These are phyloP conservation scores for Austrofundulus limnaeus DNA, from an alignment of 2,113 vertebrate genomes.

Conservation along the genomic window DNA sequence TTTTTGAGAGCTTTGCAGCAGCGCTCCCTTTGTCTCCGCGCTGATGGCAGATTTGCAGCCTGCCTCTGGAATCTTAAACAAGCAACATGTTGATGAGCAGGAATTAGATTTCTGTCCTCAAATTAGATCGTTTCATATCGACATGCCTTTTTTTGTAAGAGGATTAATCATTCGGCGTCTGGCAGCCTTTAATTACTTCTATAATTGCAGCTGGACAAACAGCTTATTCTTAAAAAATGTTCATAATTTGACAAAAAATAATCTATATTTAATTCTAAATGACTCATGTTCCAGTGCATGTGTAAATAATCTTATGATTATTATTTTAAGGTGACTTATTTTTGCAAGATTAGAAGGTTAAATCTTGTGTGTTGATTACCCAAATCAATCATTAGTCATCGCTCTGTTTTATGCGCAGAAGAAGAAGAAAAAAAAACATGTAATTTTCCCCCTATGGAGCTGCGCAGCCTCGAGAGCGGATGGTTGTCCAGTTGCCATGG, in stretches of 20 bases:
- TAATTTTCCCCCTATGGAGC: slow-evolving; percentile 51
- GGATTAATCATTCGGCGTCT: neutral
- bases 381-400: slow-evolving; percentile 15
- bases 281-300: neutral
- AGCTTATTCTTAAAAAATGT: neutral
- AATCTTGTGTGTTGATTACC: slow-evolving; percentile 9
- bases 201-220: neutral
- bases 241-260: neutral
- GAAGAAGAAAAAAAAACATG: slow-evolving; percentile 22
- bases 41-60: slow-evolving; percentile 29
- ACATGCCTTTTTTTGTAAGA: neutral
- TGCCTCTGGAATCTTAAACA: neutral
- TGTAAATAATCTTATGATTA: neutral
- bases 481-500: slow-evolving; percentile 87
- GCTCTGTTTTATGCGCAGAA: slow-evolving; percentile 51
- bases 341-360: neutral
- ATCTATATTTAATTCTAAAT: slow-evolving; percentile 4
- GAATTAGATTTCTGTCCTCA: neutral
- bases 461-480: slow-evolving; percentile 74
- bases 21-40: slow-evolving; percentile 64
- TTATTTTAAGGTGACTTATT: neutral
- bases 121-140: neutral
- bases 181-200: neutral
- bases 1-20: slow-evolving; percentile 45
- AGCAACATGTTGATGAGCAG: slow-evolving; percentile 32